A percentile compares a stretch with the other conserved stretches of the same genome.
phyloP scores from a whole-genome alignment of 2,113 vertebrate genomes.

The Platichthys flesus region DNA sequence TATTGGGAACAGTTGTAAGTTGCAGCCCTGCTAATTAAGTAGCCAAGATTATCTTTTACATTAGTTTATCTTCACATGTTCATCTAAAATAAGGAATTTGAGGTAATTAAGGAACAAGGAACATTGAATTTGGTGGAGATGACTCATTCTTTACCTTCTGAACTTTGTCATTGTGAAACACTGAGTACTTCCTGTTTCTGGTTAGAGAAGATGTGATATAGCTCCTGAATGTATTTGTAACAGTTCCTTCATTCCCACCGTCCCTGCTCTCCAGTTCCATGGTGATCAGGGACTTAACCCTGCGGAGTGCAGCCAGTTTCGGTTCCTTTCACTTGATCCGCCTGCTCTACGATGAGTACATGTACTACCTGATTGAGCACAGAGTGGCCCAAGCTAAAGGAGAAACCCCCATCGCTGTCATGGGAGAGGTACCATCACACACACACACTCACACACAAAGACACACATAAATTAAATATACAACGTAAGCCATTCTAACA shows the following conservation, averaged over 20 bases:
- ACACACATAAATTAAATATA: neutral
- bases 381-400: conserved; percentile 93
- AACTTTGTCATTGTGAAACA: neutral
- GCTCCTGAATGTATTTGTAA: neutral
- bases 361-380: conserved; percentile 96
- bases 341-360: conserved; percentile 93
- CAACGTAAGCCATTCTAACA: conserved; percentile 11
- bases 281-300: conserved; percentile 93
- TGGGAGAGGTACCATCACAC: conserved; percentile 89
- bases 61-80: neutral
- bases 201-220: neutral
- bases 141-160: neutral
- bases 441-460: neutral
- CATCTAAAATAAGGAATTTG: neutral
- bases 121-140: neutral
- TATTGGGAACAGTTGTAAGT: neutral
- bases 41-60: neutral
- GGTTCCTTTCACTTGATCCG: conserved; percentile 95
- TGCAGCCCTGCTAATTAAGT: neutral
- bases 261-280: conserved; percentile 84
- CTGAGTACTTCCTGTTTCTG: conserved; percentile 22
- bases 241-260: neutral
- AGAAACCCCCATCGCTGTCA: conserved; percentile 93
- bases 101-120: neutral
- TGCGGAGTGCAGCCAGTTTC: conserved; percentile 93